Evolutionary conservation across 2,113 vertebrate species (phyloP), one percentile per base, ranked within the genome.

Genomic region (Tachycineta bicolor): DNA sequence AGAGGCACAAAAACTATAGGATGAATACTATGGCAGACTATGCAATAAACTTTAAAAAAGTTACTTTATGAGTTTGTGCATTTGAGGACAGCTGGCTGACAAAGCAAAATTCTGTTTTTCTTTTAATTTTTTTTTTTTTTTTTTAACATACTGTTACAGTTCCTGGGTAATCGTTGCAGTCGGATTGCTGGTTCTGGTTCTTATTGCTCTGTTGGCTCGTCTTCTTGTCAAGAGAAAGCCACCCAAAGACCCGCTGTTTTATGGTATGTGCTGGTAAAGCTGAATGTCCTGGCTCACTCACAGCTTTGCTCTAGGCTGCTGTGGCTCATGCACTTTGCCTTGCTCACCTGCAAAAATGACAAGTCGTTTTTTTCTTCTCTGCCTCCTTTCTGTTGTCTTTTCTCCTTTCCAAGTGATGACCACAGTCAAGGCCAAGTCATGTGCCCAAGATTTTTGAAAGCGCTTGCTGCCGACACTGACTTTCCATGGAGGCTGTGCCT

Each of bases 241-340:
- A 37, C 99, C 99, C 14, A 97, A 96, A 85, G 99, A 99, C 81
- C 98, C 99, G 0, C 97, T 99, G 24, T 99, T 99, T 87, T 99
- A 99, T 70, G 98, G 99, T 99, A 98, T 4, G 98, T 90, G 39
- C 83, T 74, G 28, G 8, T 11, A 23, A n/a, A 82, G 15, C 37
- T 82, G 41, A 18, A 26, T 62, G 60, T 84, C 49, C 90, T 41
- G 58, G 55, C 29, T 49, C 25, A 34, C 24, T 70, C 29, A 4
- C 0, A 47, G 37, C 31, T 84, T 37, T 82, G 41, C n/a, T 37
- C 10, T 5, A 18, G 69, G 29, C 56, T 79, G 43, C 59, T 5
- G 5, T 53, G 53, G 37, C 74, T 91, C 23, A 6, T 25, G 60
- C 64, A 56, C 31, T 79, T 91, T 77, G 50, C 74, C 23, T 63